Evolutionary conservation across 2,113 vertebrate genomes (phyloP).

Genomic region (Pseudorhombus dupliciocellatus): DNA sequence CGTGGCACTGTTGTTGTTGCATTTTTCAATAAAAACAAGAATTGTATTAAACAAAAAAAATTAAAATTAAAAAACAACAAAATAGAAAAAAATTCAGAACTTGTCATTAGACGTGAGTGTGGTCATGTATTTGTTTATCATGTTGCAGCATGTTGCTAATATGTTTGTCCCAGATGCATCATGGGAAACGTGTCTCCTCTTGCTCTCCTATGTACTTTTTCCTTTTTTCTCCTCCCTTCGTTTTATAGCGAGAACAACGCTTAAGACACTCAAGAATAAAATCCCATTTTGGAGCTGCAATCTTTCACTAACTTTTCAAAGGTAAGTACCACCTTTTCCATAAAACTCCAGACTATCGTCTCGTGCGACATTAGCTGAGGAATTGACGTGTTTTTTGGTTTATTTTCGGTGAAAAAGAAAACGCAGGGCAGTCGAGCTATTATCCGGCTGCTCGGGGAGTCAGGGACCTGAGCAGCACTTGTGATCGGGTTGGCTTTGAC

Average conservation of each 20-base stretch:
- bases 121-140: conserved; percentile 19
- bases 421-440: conserved; percentile 64
- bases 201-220: conserved; percentile 71
- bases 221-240: conserved; percentile 66
- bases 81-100: no score
- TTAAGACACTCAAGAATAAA: conserved; percentile 67
- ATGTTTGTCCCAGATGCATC: conserved; percentile 74
- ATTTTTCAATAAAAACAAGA: not conserved
- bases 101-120: not conserved
- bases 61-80: not conserved
- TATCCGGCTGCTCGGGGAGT: conserved; percentile 64
- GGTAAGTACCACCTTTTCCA: conserved; percentile 57
- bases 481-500: conserved; percentile 64
- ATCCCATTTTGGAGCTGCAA: conserved; percentile 49
- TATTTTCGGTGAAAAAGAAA: conserved; percentile 67
- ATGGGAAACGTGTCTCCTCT: conserved; percentile 77
- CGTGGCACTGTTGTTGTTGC: not conserved
- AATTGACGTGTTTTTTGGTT: conserved; percentile 48
- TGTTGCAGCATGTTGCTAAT: conserved; percentile 45
- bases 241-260: conserved; percentile 80
- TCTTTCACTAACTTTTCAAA: conserved; percentile 56
- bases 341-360: conserved; percentile 53
- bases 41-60: not conserved
- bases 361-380: conserved; percentile 14
- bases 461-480: conserved; percentile 60